Evolutionary conservation across 2,797 vertebrate species (phyloP).

Genomic region (Tadarida brasiliensis): DNA sequence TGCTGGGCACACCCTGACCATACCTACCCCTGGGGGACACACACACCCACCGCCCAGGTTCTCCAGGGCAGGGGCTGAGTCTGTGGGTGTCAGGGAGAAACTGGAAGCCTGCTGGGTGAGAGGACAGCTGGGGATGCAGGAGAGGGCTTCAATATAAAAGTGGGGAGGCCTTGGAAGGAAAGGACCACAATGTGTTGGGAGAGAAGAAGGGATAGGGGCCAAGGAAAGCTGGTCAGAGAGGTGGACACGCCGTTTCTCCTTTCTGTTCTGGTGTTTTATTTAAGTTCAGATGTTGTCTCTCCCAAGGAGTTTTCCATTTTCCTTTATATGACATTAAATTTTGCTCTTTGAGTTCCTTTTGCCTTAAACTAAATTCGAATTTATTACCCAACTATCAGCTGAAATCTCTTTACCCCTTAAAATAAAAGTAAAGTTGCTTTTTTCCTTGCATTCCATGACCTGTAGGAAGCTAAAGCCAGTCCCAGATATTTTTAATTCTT

Average conservation of each 20-base stretch:
- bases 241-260: not conserved
- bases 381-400: not conserved
- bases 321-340: not conserved
- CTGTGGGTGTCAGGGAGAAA: not conserved
- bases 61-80: not conserved
- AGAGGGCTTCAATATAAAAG: not conserved
- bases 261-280: not conserved
- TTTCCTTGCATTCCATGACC: not conserved
- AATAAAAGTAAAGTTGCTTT: not conserved
- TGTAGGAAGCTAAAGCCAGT: not conserved
- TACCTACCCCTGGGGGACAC: not conserved
- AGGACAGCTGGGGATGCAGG: not conserved
- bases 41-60: not conserved
- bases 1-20: not conserved
- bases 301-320: slow-evolving; percentile 7
- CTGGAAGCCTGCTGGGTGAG: not conserved
- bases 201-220: not conserved
- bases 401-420: slow-evolving; percentile 4
- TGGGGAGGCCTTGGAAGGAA: not conserved
- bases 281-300: not conserved
- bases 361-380: slow-evolving; percentile 25
- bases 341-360: not conserved
- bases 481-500: not conserved
- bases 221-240: not conserved
- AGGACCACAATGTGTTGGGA: not conserved